Evolutionary conservation across 2,888 invertebrate genomes (phyloP).

Genomic region (Anoncus sp.): DNA sequence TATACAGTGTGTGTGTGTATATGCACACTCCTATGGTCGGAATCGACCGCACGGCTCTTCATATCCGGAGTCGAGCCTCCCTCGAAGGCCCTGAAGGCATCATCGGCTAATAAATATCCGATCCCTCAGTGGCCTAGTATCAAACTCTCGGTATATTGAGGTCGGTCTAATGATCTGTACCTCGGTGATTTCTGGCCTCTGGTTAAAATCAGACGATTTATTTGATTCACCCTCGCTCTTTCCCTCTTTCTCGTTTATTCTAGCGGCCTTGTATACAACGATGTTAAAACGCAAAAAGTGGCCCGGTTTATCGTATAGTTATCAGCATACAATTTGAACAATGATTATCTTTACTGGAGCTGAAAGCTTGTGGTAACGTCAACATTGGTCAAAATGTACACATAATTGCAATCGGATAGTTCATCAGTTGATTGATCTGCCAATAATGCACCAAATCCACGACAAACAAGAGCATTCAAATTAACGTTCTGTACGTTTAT

Average conservation of each 20-base stretch:
- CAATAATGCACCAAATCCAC: constrained; percentile 1
- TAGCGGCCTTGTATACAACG: neutral
- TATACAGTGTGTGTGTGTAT: constrained; percentile 12
- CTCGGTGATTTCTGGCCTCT: constrained; percentile 38
- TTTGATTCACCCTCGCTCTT: neutral
- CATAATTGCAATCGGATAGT: neutral
- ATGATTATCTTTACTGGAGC: neutral
- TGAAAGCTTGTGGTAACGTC: neutral
- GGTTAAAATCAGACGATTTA: constrained; percentile 38
- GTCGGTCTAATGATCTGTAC: constrained; percentile 42
- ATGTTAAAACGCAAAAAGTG: constrained; percentile 2
- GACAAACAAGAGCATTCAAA: neutral
- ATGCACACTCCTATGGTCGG: constrained; percentile 28
- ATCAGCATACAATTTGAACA: neutral
- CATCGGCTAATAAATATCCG: constrained; percentile 70
- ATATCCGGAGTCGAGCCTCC: constrained; percentile 73
- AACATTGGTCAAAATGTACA: neutral
- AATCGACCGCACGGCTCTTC: constrained; percentile 67
- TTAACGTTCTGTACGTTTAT: neutral
- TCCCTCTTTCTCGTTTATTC: constrained; percentile 1
- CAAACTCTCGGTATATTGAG: constrained; percentile 49
- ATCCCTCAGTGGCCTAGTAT: constrained; percentile 51
- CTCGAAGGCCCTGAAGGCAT: constrained; percentile 67
- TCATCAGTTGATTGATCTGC: neutral
- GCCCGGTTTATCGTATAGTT: neutral